These are phyloP conservation scores for Pristionchus entomophagus DNA, from an alignment of 2,888 invertebrate species.

Conservation along the genomic window DNA sequence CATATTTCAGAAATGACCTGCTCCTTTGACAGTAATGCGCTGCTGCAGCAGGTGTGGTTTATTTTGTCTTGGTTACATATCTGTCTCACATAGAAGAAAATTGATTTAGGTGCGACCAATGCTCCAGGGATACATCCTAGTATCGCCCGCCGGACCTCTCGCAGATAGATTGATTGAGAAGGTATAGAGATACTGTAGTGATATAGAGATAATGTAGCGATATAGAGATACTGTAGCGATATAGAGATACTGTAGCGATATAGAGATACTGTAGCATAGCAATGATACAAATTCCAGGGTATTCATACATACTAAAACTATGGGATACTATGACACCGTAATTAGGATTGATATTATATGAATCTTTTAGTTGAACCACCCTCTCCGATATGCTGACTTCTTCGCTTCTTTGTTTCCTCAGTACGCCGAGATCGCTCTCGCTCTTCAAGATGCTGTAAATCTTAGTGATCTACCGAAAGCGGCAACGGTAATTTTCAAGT, in stretches of 20 bases:
- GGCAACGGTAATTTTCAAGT: constrained; percentile 52
- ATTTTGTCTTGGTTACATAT: too few species aligned
- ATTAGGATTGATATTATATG: too few species aligned
- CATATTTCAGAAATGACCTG: neutral
- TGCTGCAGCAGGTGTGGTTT: constrained; percentile 55
- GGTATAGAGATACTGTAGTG: neutral
- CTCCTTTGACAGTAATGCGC: constrained; percentile 17
- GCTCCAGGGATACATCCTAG: constrained; percentile 67
- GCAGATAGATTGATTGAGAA: constrained; percentile 61
- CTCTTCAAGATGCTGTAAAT: constrained; percentile 64
- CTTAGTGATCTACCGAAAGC: constrained; percentile 65
- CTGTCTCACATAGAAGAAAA: too few species aligned
- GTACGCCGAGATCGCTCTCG: constrained; percentile 59
- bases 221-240: too few species aligned
- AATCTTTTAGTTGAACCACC: constrained; percentile 49
- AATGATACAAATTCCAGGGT: neutral
- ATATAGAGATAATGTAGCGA: too few species aligned
- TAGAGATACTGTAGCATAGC: too few species aligned
- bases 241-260: too few species aligned
- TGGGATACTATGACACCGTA: too few species aligned
- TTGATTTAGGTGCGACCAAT: too few species aligned
- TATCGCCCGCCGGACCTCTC: constrained; percentile 64
- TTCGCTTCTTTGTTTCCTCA: constrained; percentile 56
- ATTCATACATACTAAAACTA: neutral
- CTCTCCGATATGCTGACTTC: constrained; percentile 57